Conservation (phyloP, 2,888 invertebrate genomes). For the Phrixothrix hirtus region DNA sequence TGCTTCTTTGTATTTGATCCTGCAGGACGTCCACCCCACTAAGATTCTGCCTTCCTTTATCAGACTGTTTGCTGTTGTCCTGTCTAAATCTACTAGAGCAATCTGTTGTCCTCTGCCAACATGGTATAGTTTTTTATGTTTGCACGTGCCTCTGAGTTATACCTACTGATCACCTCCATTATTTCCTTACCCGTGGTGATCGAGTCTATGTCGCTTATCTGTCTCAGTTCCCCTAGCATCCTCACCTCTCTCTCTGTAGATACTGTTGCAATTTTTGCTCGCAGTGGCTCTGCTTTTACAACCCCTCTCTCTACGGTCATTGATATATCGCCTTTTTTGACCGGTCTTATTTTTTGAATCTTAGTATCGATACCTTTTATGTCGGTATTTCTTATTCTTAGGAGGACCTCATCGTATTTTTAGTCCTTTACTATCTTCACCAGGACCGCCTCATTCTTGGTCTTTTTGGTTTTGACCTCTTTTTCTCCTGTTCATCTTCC, state of each 20-base stretch:
- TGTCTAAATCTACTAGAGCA: not conserved
- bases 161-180: not conserved
- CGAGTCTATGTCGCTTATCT: not conserved
- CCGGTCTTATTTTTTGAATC: not conserved
- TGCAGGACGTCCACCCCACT: too few relatives aligned
- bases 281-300: not conserved
- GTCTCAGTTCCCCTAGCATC: not conserved
- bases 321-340: not conserved
- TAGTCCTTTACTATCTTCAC: not conserved
- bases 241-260: not conserved
- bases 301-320: not conserved
- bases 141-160: not conserved
- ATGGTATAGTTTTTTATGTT: not conserved
- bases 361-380: not conserved
- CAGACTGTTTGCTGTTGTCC: not conserved
- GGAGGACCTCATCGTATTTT: constrained; percentile 1
- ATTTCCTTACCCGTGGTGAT: not conserved
- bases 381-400: not conserved
- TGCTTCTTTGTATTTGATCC: too few relatives aligned
- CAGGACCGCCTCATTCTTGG: not conserved
- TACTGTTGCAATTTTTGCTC: not conserved
- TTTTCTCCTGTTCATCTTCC: not conserved
- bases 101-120: not conserved
- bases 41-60: too few relatives aligned
- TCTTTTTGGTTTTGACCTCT: too few relatives aligned